phyloP scores from a whole-genome alignment of 2,797 vertebrate genomes.

The Staurois parvus region DNA sequence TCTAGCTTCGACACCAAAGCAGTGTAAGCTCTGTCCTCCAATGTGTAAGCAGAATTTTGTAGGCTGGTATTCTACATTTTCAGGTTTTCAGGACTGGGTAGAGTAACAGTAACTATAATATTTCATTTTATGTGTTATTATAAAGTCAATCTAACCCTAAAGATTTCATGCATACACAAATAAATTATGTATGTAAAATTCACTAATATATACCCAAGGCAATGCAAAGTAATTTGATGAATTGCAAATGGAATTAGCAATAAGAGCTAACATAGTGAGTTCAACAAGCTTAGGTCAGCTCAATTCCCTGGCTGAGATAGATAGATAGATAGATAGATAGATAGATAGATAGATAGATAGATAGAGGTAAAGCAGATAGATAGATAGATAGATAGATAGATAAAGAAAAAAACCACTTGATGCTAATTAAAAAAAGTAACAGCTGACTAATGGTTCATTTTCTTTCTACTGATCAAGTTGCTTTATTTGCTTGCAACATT shows the following conservation, averaged over 20 bases:
- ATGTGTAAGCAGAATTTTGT: no score
- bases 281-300: background rate
- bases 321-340: background rate
- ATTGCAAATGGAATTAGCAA: background rate
- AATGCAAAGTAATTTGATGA: background rate
- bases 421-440: background rate
- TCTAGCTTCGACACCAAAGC: no score
- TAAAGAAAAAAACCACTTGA: background rate
- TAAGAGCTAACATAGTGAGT: background rate
- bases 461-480: background rate
- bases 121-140: background rate
- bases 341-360: background rate
- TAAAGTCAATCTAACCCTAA: background rate
- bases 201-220: slow-evolving; percentile 10
- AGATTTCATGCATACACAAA: background rate
- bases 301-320: background rate
- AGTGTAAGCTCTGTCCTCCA: no score
- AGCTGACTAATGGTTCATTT: background rate
- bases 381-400: slow-evolving; percentile 1
- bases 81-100: background rate
- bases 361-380: background rate
- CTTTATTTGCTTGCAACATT: background rate
- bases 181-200: slow-evolving; percentile 8
- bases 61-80: background rate
- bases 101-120: background rate